Evolutionary conservation across 2,113 vertebrate species (phyloP).

Genomic region (Pseudorhombus dupliciocellatus): DNA sequence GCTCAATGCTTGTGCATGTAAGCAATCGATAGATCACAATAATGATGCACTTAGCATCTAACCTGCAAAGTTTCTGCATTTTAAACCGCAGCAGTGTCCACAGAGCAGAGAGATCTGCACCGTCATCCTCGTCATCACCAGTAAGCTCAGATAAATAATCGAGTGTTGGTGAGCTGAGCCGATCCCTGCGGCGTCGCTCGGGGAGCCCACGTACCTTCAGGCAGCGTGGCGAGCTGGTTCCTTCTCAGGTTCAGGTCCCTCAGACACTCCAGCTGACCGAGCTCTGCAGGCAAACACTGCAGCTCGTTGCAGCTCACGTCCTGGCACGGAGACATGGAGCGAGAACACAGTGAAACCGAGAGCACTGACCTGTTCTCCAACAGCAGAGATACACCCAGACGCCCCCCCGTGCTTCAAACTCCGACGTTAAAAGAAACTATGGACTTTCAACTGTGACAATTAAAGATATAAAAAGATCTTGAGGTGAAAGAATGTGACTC

Average conservation of each 20-base stretch:
- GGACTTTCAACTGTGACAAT: not conserved
- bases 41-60: not conserved
- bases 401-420: not conserved
- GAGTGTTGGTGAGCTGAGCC: not conserved
- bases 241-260: constrained; percentile 89
- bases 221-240: constrained; percentile 86
- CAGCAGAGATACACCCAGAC: not conserved
- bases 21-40: constrained; percentile 9
- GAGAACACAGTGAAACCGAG: not conserved
- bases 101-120: not conserved
- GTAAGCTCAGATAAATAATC: no score
- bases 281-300: constrained; percentile 84
- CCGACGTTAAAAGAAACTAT: not conserved
- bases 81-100: not conserved
- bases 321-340: constrained; percentile 42
- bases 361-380: not conserved
- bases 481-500: not conserved
- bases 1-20: not conserved
- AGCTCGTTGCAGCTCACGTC: constrained; percentile 93
- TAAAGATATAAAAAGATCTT: not conserved
- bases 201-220: constrained; percentile 81
- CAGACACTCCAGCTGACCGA: constrained; percentile 85
- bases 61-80: not conserved
- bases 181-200: not conserved
- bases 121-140: not conserved